Percentiles rank a stretch among this genome's conserved stretches.
These are phyloP conservation scores for Pseudois nayaur DNA, from an alignment of 2,113 vertebrate genomes.

Conservation along the genomic window DNA sequence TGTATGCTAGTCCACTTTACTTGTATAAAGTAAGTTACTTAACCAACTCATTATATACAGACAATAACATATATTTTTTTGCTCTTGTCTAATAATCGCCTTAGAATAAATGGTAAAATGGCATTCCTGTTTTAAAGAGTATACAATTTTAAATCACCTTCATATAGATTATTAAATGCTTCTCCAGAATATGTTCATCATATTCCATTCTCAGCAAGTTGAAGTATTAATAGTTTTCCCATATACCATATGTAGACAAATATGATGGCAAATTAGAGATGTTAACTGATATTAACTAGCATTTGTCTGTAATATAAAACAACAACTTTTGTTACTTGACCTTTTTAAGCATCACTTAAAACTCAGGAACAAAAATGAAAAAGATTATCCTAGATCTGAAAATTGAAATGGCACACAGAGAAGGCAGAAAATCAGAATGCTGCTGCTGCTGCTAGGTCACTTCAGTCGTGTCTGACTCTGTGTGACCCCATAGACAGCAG, in stretches of 20 bases:
- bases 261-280: background rate
- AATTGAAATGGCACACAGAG: background rate
- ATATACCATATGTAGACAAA: background rate
- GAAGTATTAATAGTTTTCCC: background rate
- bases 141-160: background rate
- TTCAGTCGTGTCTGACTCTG: no score
- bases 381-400: background rate
- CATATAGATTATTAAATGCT: background rate
- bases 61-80: background rate
- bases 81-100: background rate
- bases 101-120: background rate
- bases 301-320: background rate
- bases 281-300: background rate
- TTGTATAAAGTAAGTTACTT: background rate
- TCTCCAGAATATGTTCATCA: background rate
- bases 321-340: no score
- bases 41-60: background rate
- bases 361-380: background rate
- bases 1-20: background rate
- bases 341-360: background rate
- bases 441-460: no score
- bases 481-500: no score
- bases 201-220: background rate
- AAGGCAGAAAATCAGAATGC: background rate
- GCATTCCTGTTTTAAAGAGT: background rate